Evolutionary conservation across 1,140 invertebrate genomes (phyloP), one percentile per base, ranked within the genome.

Genomic region (Lordiphosa clarofinis): DNA sequence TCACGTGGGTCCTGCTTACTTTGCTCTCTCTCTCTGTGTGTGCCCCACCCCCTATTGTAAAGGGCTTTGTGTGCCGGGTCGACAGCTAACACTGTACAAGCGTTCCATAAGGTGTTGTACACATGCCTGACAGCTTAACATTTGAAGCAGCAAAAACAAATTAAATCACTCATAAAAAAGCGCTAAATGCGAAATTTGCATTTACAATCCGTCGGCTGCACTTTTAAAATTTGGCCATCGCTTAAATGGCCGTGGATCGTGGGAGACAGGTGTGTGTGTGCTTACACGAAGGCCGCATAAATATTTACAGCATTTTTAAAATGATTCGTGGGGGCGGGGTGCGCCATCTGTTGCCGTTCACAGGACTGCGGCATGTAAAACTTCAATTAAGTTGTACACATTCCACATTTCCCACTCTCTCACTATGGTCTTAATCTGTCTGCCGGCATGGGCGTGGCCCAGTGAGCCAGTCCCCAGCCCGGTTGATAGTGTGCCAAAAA

Each of bases 291-390:
- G 39, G 56, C 24, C 48, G 48, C 62, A 81, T 82, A 81, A 82
- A 81, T 81, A 81, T 81, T 82, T 82, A 81, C 76, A 64, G 76
- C 58, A 63, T 72, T 81, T 75, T 82, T 81, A 72, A 67, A 75
- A 82, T 61, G 68, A 82, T 75, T 75, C 67, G 66, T 64, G 62
- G 57, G 55, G 54, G 35, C 43, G 4, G 24, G 28, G 15, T 15
- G 44, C 5, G 33, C 11, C 9, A 36, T 62, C 76, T 81, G 76
- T 52, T 55, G 66, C 19, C 56, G 54, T 81, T 82, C 76, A 5
- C 9, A 11, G 10, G 46, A 33, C 21, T 5, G 56, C 74, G 55
- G 69, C 72, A 81, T 82, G 75, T 81, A 74, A 81, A 81, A 82
- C 79, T 76, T 78, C 76, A 81, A 81, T 81, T 81, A 81, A 81